Evolutionary conservation across 2,797 vertebrate species (phyloP), one percentile per base, ranked within the genome.

Genomic region (Sebastes reedi): DNA sequence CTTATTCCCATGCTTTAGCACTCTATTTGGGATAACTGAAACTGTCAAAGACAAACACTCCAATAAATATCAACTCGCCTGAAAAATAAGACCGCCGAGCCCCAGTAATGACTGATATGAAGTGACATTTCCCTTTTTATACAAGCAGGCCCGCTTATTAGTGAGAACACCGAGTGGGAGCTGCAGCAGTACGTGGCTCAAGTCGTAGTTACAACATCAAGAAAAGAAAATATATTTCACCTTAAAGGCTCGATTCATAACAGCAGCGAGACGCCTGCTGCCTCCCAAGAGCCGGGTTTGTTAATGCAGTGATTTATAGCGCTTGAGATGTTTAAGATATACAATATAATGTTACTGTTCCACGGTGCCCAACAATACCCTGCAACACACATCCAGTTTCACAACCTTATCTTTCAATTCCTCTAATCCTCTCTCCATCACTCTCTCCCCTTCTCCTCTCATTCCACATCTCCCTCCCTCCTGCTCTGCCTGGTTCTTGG

Each of bases 281-380:
- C 75, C 20, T 75, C 18, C 84, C 73, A 2, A 13, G 69, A 84
- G 72, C 55, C 54, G 13, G 10, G 7, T 75, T 65, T 58, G 71
- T 86, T 88, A 90, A 86, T 62, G 29, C 32, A 3, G 36, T 86
- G 89, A 90, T 90, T 87, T 83, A 90, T 85, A 24, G 75, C 80
- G 16, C 54, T 65, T 32, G 32, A 58, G 65, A 76, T 78, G 71
- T 75, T 83, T 73, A 79, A 84, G 72, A 74, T 58, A 30, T 32
- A 76, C 72, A 29, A 32, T 69, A 50, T 78, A 68, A 83, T 69
- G 60, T 75, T 68, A 61, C 76, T 58, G 36, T 58, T 79, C 80
- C 58, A 20, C 1, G 11, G 30, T 72, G 78, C n/a, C 69, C 34
- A n/a, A 13, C 67, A 78, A 80, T 20, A 65, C 14, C 12, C 20